Evolutionary conservation across 2,113 vertebrate species (phyloP).

Genomic region (Ascaphus truei): DNA sequence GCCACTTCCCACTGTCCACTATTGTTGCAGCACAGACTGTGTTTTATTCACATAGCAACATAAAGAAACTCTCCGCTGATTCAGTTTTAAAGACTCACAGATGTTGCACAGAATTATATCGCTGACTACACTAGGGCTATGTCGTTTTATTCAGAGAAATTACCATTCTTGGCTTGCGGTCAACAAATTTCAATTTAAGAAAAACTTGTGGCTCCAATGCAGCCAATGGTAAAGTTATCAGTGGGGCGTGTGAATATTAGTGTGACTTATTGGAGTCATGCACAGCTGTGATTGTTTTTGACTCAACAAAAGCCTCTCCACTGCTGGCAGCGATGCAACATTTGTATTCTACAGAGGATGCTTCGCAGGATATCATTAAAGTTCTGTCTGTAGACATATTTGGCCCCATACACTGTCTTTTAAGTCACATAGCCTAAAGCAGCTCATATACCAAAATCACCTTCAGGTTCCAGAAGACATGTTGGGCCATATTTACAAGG

Average conservation of each 20-base stretch:
- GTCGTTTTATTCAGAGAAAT: not conserved
- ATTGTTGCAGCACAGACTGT: not conserved
- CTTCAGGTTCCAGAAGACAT: too few species aligned
- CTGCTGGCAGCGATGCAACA: not conserved
- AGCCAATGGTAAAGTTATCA: not conserved
- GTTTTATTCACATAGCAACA: constrained; percentile 3
- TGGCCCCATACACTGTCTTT: not conserved
- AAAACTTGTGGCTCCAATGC: constrained; percentile 5
- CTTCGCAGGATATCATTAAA: constrained; percentile 7
- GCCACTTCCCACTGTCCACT: not conserved
- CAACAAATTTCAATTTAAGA: not conserved
- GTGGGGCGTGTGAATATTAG: not conserved
- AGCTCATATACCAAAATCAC: too few species aligned
- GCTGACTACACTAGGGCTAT: not conserved
- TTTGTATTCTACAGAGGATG: not conserved
- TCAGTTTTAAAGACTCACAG: constrained; percentile 4
- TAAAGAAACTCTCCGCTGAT: not conserved
- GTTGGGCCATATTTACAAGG: too few species aligned
- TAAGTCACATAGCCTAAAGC: not conserved
- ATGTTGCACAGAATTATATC: not conserved
- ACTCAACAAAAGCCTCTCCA: not conserved
- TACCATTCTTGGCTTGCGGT: not conserved
- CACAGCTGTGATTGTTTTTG: not conserved
- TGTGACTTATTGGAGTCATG: not conserved
- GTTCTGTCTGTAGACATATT: not conserved